A percentile compares a stretch with the other conserved stretches of the same genome.
Conservation (phyloP, 2,888 invertebrate genomes). For the Eupithecia exiguata region DNA sequence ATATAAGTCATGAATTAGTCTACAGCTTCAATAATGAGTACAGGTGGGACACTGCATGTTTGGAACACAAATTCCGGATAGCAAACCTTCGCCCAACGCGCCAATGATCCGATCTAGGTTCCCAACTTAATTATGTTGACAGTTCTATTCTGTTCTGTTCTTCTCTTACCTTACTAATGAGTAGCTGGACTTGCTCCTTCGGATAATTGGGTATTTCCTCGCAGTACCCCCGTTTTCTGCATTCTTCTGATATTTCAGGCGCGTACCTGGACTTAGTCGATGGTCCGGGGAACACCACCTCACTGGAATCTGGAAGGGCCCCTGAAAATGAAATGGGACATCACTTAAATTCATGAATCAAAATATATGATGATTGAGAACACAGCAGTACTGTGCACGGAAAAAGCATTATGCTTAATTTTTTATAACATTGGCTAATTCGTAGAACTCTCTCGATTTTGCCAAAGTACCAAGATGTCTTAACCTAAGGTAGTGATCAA, state of each 20-base stretch:
- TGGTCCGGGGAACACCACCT: constrained; percentile 66
- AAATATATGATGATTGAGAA: neutral
- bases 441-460: neutral
- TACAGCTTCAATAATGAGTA: too few species aligned
- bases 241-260: constrained; percentile 50
- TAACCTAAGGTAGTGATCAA: too few species aligned
- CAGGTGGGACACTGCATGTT: too few species aligned
- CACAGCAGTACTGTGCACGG: neutral
- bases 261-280: constrained; percentile 43
- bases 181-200: constrained; percentile 49
- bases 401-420: too few species aligned
- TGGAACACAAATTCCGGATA: too few species aligned
- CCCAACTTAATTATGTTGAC: neutral
- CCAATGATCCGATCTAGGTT: neutral
- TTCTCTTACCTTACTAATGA: constrained; percentile 53
- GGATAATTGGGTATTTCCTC: constrained; percentile 65
- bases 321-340: constrained; percentile 43
- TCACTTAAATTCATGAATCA: neutral
- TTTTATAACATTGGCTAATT: too few species aligned
- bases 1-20: too few species aligned
- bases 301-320: constrained; percentile 42
- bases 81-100: too few species aligned
- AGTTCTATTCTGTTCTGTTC: neutral
- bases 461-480: too few species aligned
- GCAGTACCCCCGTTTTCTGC: constrained; percentile 59